Evolutionary conservation across 2,888 invertebrate genomes (phyloP), one percentile per base, ranked within the genome.

Genomic region (Drosophila koepferae): DNA sequence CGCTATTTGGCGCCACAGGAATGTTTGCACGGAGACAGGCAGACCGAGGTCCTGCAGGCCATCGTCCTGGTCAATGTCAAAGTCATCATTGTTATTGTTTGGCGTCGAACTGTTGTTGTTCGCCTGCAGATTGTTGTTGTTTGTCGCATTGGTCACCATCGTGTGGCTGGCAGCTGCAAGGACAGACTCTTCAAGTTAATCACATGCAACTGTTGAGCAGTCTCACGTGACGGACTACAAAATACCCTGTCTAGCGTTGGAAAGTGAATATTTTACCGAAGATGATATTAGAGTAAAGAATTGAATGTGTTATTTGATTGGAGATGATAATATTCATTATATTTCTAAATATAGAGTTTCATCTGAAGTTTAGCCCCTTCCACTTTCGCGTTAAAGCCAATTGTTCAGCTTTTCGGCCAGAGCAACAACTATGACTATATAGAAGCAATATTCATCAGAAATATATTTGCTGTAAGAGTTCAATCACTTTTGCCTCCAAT

Each of bases 1-100:
- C 78, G 99, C 98, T 77, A 98, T 97, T 94, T 99, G 99, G 86
- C 98, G 95, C 99, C 99, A 99, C 73, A 99, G 95, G 94, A 99
- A 99, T 89, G 98, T 97, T 94, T 99, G 99, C 71, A 99, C 98
- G 2, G 99, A 98, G 76, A 99, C 96, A 1, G 99, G 99, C 74
- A 99, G 94, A 64, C 96, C 95, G 90, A 97, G 96, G 89, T 97
- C 97, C 80, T 95, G 95, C 86, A 95, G 94, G 44, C 95, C 94
- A 83, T 95, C 95, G 82, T 96, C 96, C 89, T 92, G 92, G 77
- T 92, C 92, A 77, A 92, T 91, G 72, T 92, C 92, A 77, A 91
- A 91, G 69, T 92, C 88, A 59, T 92, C 92, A 63, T 90, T 84
- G 51, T 91, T 90, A 70, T 91, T 91, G 77, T 91, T 90, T 18